Base-by-base conservation (phyloP, 30 jellyfish, hydroid and myxozoan genomes). In the Sanderia malayensis region DNA sequence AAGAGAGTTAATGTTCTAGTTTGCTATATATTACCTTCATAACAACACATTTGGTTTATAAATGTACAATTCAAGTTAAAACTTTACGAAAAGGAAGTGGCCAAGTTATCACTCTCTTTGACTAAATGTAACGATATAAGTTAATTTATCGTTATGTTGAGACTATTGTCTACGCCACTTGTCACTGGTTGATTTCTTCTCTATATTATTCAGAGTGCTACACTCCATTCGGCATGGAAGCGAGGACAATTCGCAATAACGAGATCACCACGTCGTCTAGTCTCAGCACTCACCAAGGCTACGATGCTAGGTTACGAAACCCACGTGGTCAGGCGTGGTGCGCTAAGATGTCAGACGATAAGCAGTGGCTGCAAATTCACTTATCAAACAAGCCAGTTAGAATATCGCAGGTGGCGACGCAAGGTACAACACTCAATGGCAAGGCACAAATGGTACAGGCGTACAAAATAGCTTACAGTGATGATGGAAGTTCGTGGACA, bases 281-380 rank as follows among this genome's bases (percentile, higher is more conserved):
- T 7, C 70, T 17, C 24, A 52, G 67, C 8, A 69, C 80, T 17
- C 70, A 60, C 44, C 66, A 46, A 44, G 87, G 96, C 6, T 68
- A 77, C 47, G 84, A 78, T 20, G 98, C 80, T 2, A 74, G 98
- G 23, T 67, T 90, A 25, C 78, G 94, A 15, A 73, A 59, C 7
- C 86, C 86, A 22, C 44, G 76, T 58, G 86, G 82, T 8, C 82
- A 73, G 34, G 90, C 86, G 15, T 90, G 98, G 98, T 90, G 98
- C 71, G 95, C 98, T 0, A 61, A 67, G 86, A 86, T 82, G 33
- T 11, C 22, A 26, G 79, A 82, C 53, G 85, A n/a, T 1, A 64
- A 61, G 75, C 98, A 82, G 63, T 92, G 98, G 98, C 86, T 76
- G 33, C 96, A 92, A 68, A 84, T 92, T 24, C 79, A 92, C 31